Base-by-base conservation (phyloP, 2,113 vertebrate genomes). In the Gorsachius goisagi region DNA sequence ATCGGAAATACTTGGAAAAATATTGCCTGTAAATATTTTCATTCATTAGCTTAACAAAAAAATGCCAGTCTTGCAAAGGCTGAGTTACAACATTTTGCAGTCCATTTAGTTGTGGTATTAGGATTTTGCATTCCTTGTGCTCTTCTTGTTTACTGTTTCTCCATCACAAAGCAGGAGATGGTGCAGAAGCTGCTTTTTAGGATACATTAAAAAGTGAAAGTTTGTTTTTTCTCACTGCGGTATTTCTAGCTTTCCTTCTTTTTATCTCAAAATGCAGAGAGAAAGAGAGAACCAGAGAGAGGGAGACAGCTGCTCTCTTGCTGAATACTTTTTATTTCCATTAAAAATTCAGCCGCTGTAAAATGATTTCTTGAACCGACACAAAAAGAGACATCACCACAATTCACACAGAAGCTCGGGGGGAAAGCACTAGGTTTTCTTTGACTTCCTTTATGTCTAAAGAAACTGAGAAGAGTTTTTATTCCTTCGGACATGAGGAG, bases 341-440 rank as follows among this genome's bases (percentile, higher is more conserved):
- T 95, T 88, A 96, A 95, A 96, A 85, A 94, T 95, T 94, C 81
- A 95, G 39, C 28, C 2, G 5, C 72, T 95, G 55, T 67, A 90
- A 96, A 95, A 78, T 0, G 23, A 87, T 79, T 95, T 89, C 71
- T 82, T 95, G 66, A 95, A 92, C 64, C 59, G 62, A 64, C 59
- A 82, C 58, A 83, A 58, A 89, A 87, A 85, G 32, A 95, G 52
- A 77, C 53, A 82, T 79, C 53, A 78, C 53, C 62, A 73, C 85
- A 92, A 83, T 85, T 87, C 84, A 89, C 81, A 87, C 20, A 50
- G 30, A 79, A 82, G 50, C 77, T 79, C 12, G 0, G 16, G 14
- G n/a, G 49, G 33, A 75, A 94, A 92, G 20, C 23, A 78, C 18
- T 64, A 53, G 21, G 9, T 37, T 89, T 90, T 85, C 35, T 72